Evolutionary conservation across 35 echinoderm and acorn worm genomes (phyloP).

Genomic region (Eucidaris tribuloides): DNA sequence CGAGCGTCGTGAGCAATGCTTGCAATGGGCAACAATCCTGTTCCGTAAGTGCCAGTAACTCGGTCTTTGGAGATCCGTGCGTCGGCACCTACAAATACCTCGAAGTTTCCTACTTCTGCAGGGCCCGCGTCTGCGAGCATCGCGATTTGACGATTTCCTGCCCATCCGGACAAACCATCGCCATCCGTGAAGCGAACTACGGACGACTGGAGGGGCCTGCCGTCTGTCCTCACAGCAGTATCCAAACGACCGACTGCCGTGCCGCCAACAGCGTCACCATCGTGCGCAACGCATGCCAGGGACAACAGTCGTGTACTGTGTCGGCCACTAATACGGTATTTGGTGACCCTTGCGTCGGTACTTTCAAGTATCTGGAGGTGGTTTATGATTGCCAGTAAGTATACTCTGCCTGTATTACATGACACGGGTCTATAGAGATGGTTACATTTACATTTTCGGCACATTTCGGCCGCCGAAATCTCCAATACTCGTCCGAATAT

Average conservation of each 20-base stretch:
- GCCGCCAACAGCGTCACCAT: background rate
- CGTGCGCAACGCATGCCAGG: background rate
- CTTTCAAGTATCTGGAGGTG: constrained; percentile 47
- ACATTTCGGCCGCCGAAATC: background rate
- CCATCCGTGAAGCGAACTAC: background rate
- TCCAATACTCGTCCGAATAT: too few species aligned
- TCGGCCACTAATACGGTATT: constrained; percentile 11
- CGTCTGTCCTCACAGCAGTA: background rate
- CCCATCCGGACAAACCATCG: background rate
- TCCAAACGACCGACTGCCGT: background rate
- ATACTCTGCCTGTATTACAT: too few species aligned
- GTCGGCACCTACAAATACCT: constrained; percentile 49
- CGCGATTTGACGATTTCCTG: background rate
- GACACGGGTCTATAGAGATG: too few species aligned
- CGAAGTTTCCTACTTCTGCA: constrained; percentile 30
- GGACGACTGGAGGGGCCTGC: background rate
- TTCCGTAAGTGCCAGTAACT: constrained; percentile 10
- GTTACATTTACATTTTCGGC: too few species aligned
- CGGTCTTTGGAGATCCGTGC: constrained; percentile 49
- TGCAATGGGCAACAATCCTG: constrained; percentile 30
- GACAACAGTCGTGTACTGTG: background rate
- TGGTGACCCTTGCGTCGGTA: constrained; percentile 31
- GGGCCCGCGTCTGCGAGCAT: background rate
- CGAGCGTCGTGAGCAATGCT: background rate
- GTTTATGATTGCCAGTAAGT: constrained; percentile 4